Percentiles rank a stretch among this genome's conserved stretches.
Conservation (phyloP, 2,113 vertebrate genomes). For the Dromaius novaehollandiae region DNA sequence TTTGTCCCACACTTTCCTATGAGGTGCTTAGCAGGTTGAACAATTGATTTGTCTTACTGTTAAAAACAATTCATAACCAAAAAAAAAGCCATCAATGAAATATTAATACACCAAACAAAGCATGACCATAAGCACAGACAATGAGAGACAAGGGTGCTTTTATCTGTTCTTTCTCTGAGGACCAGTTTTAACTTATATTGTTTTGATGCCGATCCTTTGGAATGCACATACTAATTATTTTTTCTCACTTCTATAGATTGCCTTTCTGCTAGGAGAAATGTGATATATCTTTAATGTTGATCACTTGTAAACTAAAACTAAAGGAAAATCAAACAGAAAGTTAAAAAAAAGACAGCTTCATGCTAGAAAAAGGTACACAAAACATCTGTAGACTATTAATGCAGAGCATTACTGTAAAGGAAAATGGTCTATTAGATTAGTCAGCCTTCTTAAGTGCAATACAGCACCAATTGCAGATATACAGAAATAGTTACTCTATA, state of each 20-base stretch:
- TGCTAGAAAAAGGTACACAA: not conserved
- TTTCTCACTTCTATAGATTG: not conserved
- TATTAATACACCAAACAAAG: slow-evolving; percentile 36
- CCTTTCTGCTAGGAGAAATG: not conserved
- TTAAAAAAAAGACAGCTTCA: not conserved
- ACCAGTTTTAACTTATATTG: not conserved
- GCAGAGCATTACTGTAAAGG: not conserved
- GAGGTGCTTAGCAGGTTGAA: not conserved
- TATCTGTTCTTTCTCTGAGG: not conserved
- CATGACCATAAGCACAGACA: slow-evolving; percentile 34
- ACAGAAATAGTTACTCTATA: not conserved
- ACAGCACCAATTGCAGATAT: not conserved
- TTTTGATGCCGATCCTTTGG: not conserved
- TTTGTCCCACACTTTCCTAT: not conserved
- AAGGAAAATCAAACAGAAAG: not conserved
- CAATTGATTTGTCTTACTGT: not conserved
- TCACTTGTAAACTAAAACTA: not conserved
- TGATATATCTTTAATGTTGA: not conserved
- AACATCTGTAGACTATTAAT: not conserved
- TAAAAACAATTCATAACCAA: slow-evolving; percentile 7
- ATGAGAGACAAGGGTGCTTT: slow-evolving; percentile 29
- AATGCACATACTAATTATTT: not conserved
- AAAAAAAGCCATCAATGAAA: slow-evolving; percentile 48
- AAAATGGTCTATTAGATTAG: not conserved
- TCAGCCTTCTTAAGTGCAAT: not conserved